Percentiles rank a stretch among this genome's conserved stretches.
Evolutionary conservation across 2,888 invertebrate species (phyloP).

Genomic region (Byasa hedistus): DNA sequence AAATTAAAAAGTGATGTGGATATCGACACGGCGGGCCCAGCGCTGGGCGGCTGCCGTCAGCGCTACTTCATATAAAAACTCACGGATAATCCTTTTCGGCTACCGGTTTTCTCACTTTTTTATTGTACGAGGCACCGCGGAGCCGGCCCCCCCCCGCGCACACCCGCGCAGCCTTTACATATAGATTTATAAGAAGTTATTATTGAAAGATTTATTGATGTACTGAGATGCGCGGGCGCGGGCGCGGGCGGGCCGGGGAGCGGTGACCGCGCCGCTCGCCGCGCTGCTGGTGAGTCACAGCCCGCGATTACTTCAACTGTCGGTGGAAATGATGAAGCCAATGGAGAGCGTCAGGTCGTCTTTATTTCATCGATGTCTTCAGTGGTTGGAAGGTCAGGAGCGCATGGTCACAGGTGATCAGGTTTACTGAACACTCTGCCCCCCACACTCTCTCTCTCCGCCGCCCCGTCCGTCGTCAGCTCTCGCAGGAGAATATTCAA

Average conservation of each 20-base stretch:
- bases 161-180: slow-evolving; percentile 32
- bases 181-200: slow-evolving; percentile 54
- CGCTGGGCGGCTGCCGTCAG: slow-evolving; percentile 33
- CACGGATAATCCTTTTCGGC: slow-evolving; percentile 69
- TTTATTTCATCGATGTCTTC: too few relatives aligned
- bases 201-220: slow-evolving; percentile 67
- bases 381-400: too few relatives aligned
- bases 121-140: slow-evolving; percentile 40
- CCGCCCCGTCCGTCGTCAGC: too few relatives aligned
- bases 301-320: too few relatives aligned
- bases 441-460: too few relatives aligned
- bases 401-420: too few relatives aligned
- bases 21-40: not conserved
- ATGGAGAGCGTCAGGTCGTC: too few relatives aligned
- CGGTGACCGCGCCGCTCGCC: slow-evolving; percentile 34
- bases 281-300: too few relatives aligned
- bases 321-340: too few relatives aligned
- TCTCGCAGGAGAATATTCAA: too few relatives aligned
- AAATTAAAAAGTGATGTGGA: not conserved
- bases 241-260: not conserved
- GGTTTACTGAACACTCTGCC: too few relatives aligned
- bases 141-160: not conserved
- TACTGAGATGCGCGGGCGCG: slow-evolving; percentile 32
- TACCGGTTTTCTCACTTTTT: slow-evolving; percentile 67
- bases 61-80: slow-evolving; percentile 60